These are phyloP conservation scores for Sylvilagus floridanus DNA, from an alignment of 2,797 vertebrate species.

Conservation along the genomic window DNA sequence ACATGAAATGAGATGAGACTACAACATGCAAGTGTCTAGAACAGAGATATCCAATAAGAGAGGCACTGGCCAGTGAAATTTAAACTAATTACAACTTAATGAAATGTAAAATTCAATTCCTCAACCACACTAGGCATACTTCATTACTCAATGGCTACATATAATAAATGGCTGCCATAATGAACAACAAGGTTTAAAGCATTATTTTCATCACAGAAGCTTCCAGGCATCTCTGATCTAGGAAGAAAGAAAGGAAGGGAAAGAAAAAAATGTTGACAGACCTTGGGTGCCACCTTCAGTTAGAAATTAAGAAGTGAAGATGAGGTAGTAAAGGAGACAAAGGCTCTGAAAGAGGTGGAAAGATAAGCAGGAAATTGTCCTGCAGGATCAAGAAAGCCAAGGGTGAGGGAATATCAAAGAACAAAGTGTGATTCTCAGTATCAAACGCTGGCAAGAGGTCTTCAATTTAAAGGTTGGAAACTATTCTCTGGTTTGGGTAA, in stretches of 20 bases:
- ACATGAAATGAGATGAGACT: background rate
- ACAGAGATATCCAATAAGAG: background rate
- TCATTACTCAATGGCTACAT: background rate
- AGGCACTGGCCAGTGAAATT: background rate
- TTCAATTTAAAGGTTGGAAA: slow-evolving; percentile 39
- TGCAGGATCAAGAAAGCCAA: background rate
- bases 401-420: background rate
- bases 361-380: background rate
- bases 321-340: background rate
- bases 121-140: background rate
- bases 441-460: background rate
- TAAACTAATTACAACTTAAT: slow-evolving; percentile 44
- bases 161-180: background rate
- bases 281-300: background rate
- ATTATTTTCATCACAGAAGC: background rate
- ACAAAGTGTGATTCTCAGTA: background rate
- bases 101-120: slow-evolving; percentile 38
- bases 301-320: background rate
- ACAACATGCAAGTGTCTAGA: background rate
- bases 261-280: background rate
- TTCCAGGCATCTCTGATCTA: background rate
- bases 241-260: background rate
- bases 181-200: background rate
- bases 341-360: background rate
- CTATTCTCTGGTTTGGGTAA: background rate